Conservation (phyloP, 2,888 invertebrate species). For the Argyra leucocephala region DNA sequence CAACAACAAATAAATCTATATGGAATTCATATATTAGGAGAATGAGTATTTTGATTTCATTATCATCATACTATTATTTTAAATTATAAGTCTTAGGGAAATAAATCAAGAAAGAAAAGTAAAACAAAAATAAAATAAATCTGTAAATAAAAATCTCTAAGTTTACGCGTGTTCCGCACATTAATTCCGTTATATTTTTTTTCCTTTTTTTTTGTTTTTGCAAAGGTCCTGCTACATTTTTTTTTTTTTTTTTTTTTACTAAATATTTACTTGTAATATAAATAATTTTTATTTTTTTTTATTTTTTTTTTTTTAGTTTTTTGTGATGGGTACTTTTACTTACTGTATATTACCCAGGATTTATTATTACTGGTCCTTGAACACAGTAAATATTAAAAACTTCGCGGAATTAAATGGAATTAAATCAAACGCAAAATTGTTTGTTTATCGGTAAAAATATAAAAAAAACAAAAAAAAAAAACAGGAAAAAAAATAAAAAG, state of each 20-base stretch:
- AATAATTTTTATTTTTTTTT: background rate
- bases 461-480: background rate
- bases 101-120: too few relatives aligned
- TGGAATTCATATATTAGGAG: too few relatives aligned
- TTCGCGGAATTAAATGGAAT: constrained; percentile 22
- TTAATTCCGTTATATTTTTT: too few relatives aligned
- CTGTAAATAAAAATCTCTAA: too few relatives aligned
- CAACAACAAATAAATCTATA: too few relatives aligned
- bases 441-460: constrained; percentile 21
- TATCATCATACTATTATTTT: too few relatives aligned
- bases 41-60: too few relatives aligned
- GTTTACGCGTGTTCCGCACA: too few relatives aligned
- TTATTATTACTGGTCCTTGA: background rate
- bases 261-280: background rate
- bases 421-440: constrained; percentile 25
- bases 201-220: background rate
- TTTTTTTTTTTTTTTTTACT: background rate
- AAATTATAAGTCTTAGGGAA: too few relatives aligned
- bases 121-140: too few relatives aligned
- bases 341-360: too few relatives aligned
- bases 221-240: background rate
- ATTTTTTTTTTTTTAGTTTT: background rate
- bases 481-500: background rate
- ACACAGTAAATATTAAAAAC: background rate
- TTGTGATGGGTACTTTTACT: too few relatives aligned